Evolutionary conservation across 2,888 invertebrate species (phyloP).

Genomic region (Disparrhopalites patrizii): DNA sequence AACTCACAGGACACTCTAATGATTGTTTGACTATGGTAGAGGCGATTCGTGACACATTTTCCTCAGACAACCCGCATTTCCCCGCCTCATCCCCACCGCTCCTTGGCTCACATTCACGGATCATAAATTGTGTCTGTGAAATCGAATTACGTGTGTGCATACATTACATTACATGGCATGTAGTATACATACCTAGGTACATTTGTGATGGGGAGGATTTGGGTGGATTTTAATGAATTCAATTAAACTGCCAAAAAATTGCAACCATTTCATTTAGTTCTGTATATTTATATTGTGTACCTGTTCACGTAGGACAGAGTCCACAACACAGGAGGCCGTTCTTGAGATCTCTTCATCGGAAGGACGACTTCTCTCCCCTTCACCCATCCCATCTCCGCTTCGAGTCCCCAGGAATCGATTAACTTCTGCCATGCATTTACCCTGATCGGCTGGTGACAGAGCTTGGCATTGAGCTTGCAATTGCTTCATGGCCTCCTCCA

Average conservation of each 20-base stretch:
- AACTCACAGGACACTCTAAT: background rate
- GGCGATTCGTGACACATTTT: slow-evolving; percentile 9
- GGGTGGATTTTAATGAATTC: background rate
- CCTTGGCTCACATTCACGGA: no score
- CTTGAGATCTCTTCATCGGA: slow-evolving; percentile 5
- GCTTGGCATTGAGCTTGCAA: background rate
- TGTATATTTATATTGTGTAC: background rate
- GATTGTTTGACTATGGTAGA: slow-evolving; percentile 10
- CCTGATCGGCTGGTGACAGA: background rate
- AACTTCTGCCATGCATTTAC: background rate
- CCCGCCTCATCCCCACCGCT: background rate
- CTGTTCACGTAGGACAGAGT: slow-evolving; percentile 8
- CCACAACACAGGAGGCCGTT: background rate
- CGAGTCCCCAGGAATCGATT: background rate
- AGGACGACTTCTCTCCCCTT: background rate
- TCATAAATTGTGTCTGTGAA: no score
- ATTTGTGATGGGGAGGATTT: background rate
- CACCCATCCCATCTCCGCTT: background rate
- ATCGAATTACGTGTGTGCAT: background rate
- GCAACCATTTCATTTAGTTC: background rate
- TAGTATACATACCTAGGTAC: background rate
- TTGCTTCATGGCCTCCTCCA: background rate
- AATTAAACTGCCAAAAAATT: background rate
- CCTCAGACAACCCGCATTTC: background rate
- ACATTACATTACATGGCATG: background rate